phyloP scores from a whole-genome alignment of 2,888 invertebrate species.

The Prenolepis imparis region DNA sequence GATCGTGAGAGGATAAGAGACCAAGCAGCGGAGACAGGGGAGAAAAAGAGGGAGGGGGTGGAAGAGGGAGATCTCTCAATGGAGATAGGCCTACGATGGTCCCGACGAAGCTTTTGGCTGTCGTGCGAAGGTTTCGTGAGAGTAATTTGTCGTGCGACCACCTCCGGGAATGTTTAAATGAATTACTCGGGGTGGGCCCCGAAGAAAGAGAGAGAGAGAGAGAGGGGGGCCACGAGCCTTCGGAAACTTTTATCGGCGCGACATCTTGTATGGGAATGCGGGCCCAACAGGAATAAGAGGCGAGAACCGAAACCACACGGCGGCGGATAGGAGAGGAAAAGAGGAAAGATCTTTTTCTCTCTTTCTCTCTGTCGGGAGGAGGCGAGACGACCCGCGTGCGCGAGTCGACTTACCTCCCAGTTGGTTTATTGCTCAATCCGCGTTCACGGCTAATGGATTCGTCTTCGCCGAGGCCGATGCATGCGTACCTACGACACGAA shows the following conservation, averaged over 20 bases:
- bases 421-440: slow-evolving; percentile 86
- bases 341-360: slow-evolving; percentile 58
- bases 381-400: slow-evolving; percentile 61
- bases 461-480: slow-evolving; percentile 79
- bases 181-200: slow-evolving; percentile 83
- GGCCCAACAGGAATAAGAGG: slow-evolving; percentile 83
- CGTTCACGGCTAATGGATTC: slow-evolving; percentile 85
- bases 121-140: slow-evolving; percentile 81
- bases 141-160: slow-evolving; percentile 87
- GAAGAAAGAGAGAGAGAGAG: neutral
- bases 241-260: slow-evolving; percentile 85
- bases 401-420: slow-evolving; percentile 84
- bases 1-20: slow-evolving; percentile 33
- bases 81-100: slow-evolving; percentile 81
- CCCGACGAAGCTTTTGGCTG: slow-evolving; percentile 76
- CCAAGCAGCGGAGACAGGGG: neutral
- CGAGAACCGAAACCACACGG: slow-evolving; percentile 71
- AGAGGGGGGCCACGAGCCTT: slow-evolving; percentile 70
- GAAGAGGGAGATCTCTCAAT: slow-evolving; percentile 82
- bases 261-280: slow-evolving; percentile 86
- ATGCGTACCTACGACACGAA: slow-evolving; percentile 71
- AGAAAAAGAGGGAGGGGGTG: slow-evolving; percentile 47
- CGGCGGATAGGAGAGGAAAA: slow-evolving; percentile 63
- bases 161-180: slow-evolving; percentile 86
- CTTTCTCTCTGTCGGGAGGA: slow-evolving; percentile 56